A percentile compares a stretch with the other conserved stretches of the same genome.
phyloP scores from a whole-genome alignment of 2,797 vertebrate genomes.

The Luscinia megarhynchos region DNA sequence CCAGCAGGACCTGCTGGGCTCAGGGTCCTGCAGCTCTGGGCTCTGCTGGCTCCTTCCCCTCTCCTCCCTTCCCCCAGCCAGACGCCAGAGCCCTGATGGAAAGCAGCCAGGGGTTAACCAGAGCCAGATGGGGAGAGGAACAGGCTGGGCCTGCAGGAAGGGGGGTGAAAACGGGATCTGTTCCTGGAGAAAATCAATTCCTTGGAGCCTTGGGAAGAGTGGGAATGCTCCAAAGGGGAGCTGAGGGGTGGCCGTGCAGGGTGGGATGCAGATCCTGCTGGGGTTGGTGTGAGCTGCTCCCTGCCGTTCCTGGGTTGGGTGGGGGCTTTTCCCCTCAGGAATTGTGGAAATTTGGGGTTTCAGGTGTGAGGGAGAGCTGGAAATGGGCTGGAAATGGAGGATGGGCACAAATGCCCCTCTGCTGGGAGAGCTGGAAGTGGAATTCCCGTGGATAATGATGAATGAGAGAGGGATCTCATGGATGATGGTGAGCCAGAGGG shows the following conservation, averaged over 20 bases:
- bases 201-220: background rate
- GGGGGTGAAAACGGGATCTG: no score
- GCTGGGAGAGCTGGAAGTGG: background rate
- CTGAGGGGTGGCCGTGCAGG: background rate
- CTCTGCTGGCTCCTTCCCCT: background rate
- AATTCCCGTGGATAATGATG: no score
- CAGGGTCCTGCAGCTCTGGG: background rate
- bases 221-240: background rate
- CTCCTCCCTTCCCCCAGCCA: slow-evolving; percentile 36
- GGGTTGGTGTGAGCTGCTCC: background rate
- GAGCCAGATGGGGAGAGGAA: slow-evolving; percentile 57
- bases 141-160: background rate
- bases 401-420: accelerated
- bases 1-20: background rate
- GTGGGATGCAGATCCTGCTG: background rate
- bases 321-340: background rate
- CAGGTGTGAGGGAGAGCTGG: background rate
- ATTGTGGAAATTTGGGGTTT: background rate
- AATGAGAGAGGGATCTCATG: no score
- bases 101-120: slow-evolving; percentile 31
- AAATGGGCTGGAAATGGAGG: background rate
- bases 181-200: background rate
- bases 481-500: no score
- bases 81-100: slow-evolving; percentile 52
- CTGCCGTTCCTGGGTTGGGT: accelerated